These are phyloP conservation scores for Glaucopsyche alexis DNA, from an alignment of 2,888 invertebrate species.

Conservation along the genomic window DNA sequence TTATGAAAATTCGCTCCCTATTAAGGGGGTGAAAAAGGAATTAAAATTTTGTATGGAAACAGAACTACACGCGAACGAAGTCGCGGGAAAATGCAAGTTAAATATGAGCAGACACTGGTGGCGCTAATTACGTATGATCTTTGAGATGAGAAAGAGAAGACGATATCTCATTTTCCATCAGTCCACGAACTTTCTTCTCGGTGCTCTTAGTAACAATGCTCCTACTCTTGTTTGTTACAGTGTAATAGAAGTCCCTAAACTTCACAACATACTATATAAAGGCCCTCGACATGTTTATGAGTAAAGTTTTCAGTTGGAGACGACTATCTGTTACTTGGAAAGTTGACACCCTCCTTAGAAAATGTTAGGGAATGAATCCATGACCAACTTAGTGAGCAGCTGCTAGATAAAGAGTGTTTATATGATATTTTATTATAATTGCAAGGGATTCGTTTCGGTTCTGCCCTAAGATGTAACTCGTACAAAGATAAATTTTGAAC, in stretches of 20 bases:
- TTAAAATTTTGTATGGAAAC: too few species aligned
- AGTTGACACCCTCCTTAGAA: slow-evolving; percentile 46
- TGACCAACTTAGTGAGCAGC: slow-evolving; percentile 32
- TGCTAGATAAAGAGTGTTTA: slow-evolving; percentile 24
- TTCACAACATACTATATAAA: slow-evolving; percentile 53
- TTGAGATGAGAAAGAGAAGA: too few species aligned
- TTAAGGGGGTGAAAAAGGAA: too few species aligned
- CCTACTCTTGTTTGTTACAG: slow-evolving; percentile 35
- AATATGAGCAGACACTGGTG: not conserved
- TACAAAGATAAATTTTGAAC: too few species aligned
- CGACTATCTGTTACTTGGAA: slow-evolving; percentile 52
- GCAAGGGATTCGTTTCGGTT: slow-evolving; percentile 19
- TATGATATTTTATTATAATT: slow-evolving; percentile 19
- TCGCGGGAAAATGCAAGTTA: too few species aligned
- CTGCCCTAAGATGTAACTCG: not conserved
- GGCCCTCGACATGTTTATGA: slow-evolving; percentile 60
- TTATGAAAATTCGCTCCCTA: too few species aligned
- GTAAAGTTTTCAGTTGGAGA: slow-evolving; percentile 56
- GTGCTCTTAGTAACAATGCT: slow-evolving; percentile 21
- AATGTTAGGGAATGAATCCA: slow-evolving; percentile 33
- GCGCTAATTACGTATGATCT: not conserved
- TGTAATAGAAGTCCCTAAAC: slow-evolving; percentile 44
- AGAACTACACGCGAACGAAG: too few species aligned
- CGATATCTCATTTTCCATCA: slow-evolving; percentile 16
- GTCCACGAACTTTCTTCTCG: not conserved